These are phyloP conservation scores for Struthio camelus DNA, from an alignment of 2,113 vertebrate genomes.

Conservation along the genomic window DNA sequence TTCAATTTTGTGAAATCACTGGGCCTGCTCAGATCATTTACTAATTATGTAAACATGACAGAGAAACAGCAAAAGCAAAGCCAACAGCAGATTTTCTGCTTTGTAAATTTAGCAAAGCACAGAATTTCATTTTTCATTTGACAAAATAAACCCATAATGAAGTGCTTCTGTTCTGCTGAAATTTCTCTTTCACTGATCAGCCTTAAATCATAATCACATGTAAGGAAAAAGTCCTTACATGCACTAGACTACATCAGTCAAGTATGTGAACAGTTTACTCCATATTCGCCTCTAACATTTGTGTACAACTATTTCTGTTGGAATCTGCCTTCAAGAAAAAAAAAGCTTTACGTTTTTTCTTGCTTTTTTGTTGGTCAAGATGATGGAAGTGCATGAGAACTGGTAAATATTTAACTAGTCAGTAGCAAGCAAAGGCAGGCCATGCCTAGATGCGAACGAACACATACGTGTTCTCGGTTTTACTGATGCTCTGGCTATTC, in stretches of 20 bases:
- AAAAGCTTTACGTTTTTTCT: not conserved
- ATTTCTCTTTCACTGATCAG: not conserved
- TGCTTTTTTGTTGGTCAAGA: not conserved
- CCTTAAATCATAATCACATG: not conserved
- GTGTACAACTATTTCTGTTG: accelerated
- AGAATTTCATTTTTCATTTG: conserved; percentile 56
- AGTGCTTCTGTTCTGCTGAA: not conserved
- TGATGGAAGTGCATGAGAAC: accelerated
- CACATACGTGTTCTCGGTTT: accelerated
- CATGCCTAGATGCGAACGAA: accelerated
- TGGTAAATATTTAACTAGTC: accelerated
- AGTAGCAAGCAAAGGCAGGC: not conserved
- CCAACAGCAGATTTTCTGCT: conserved; percentile 75
- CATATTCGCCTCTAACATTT: not conserved
- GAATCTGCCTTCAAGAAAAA: accelerated
- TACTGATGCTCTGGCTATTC: not conserved
- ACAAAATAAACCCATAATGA: conserved; percentile 46
- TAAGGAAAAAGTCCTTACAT: not conserved
- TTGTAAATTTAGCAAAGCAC: conserved; percentile 76
- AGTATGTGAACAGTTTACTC: not conserved
- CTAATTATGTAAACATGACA: conserved; percentile 49
- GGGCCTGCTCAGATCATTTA: not conserved
- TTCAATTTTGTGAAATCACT: not conserved
- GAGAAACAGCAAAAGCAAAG: conserved; percentile 75
- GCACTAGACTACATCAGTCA: not conserved